Percentiles rank a stretch among this genome's conserved stretches.
Conservation (phyloP, 2,797 vertebrate genomes). For the Cossypha niveicapilla region DNA sequence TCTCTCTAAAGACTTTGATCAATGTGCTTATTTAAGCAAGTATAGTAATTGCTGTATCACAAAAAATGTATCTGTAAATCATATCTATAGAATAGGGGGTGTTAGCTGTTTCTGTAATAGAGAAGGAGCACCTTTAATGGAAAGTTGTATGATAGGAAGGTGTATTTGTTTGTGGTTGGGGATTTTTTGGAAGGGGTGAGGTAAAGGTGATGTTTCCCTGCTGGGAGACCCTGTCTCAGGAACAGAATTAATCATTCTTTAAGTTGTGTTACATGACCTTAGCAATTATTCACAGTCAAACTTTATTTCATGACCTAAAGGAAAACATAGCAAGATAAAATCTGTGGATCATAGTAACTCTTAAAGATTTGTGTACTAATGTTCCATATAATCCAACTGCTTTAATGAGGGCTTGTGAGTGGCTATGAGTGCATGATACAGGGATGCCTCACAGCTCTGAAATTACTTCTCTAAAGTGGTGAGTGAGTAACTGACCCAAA, state of each 20-base stretch:
- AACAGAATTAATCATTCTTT: neutral
- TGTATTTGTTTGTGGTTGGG: neutral
- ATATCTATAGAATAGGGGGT: rapidly evolving
- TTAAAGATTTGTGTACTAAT: neutral
- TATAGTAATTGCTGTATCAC: neutral
- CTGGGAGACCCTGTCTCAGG: neutral
- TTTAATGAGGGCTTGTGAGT: neutral
- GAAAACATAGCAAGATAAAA: neutral
- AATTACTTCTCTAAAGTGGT: neutral
- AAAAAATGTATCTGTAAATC: neutral
- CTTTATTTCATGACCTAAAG: neutral
- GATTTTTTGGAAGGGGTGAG: neutral
- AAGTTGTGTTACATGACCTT: neutral
- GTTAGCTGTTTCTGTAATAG: neutral
- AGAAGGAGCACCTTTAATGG: neutral
- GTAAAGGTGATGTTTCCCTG: too few relatives aligned
- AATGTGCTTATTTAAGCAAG: neutral
- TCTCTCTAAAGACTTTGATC: neutral
- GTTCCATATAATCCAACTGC: neutral
- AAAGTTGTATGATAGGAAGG: neutral
- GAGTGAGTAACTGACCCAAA: neutral
- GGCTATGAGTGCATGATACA: neutral
- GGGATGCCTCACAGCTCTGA: neutral
- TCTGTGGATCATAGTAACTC: neutral
- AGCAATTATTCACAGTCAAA: neutral